Base-by-base conservation (phyloP, 2,888 invertebrate genomes). In the Terebella lapidaria region DNA sequence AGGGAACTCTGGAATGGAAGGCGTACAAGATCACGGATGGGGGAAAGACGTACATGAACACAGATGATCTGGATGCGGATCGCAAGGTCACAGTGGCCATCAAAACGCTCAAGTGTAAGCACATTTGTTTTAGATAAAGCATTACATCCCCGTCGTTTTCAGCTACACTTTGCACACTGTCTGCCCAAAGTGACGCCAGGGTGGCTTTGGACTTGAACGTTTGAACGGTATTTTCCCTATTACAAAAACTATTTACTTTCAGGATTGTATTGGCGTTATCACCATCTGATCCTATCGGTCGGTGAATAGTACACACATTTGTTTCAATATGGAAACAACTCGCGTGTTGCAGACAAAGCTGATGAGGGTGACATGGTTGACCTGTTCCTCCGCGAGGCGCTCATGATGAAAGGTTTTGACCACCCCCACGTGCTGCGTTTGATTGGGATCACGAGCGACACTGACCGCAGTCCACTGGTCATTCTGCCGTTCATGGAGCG, bases 361-460 rank as follows among this genome's bases (percentile, higher is more conserved):
- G 64, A 65, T 5, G 77, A 76, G 56, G 69, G 65, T n/a, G 75
- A 74, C n/a, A 71, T 72, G 35, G 64, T 75, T 46, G 70, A 74
- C 58, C 73, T 75, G 28, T 84, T 84, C 64, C 73, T 84, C 54
- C 74, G 80, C 53, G 83, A 83, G 67, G 82, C 81, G 0, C 74
- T 81, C 4, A 77, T 81, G 57, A 81, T 83, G 77, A 80, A 80
- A 63, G 81, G 82, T 58, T 78, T 84, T 62, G 76, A 80, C 56
- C 84, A 84, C 69, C 75, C 76, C 1, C 81, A 84, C 67, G 79
- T 84, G 3, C 72, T 83, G 15, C 72, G 77, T n/a, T 70, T 84
- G 35, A 71, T 79, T 3, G 83, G 83, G 3, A 80, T 83, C 35
- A 58, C 63, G 15, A 57, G 65, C 30, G 78, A 79, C 4, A 70